Conservation (phyloP, 2,113 vertebrate genomes). For the human region DNA sequence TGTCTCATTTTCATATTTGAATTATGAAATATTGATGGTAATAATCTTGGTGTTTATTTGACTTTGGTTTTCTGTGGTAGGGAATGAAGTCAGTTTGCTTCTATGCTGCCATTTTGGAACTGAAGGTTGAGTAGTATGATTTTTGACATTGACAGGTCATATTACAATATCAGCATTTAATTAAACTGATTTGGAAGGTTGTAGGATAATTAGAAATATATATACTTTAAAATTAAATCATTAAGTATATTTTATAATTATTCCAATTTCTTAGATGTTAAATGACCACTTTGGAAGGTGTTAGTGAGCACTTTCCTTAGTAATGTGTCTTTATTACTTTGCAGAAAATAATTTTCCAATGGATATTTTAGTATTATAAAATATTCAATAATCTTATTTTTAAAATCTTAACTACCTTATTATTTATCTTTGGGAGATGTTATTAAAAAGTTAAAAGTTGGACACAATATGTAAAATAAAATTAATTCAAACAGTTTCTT, state of each 20-base stretch:
- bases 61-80: too few species aligned
- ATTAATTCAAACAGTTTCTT: neutral
- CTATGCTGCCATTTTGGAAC: too few species aligned
- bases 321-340: neutral
- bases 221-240: neutral
- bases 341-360: constrained; percentile 9
- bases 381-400: neutral
- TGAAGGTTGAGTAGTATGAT: neutral
- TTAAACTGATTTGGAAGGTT: neutral
- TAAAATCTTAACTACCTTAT: neutral
- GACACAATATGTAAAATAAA: neutral
- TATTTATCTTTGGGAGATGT: neutral
- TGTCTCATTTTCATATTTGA: too few species aligned
- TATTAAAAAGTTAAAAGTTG: neutral
- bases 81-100: too few species aligned
- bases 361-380: constrained; percentile 12
- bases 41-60: too few species aligned
- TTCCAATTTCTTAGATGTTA: neutral
- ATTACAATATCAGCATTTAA: neutral
- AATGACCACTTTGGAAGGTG: neutral
- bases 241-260: neutral
- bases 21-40: too few species aligned
- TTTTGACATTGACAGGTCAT: neutral
- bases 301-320: neutral
- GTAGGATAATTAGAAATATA: neutral